Base-by-base conservation (phyloP, 92 coral and sea anemone species). In the Zoanthus sociatus region DNA sequence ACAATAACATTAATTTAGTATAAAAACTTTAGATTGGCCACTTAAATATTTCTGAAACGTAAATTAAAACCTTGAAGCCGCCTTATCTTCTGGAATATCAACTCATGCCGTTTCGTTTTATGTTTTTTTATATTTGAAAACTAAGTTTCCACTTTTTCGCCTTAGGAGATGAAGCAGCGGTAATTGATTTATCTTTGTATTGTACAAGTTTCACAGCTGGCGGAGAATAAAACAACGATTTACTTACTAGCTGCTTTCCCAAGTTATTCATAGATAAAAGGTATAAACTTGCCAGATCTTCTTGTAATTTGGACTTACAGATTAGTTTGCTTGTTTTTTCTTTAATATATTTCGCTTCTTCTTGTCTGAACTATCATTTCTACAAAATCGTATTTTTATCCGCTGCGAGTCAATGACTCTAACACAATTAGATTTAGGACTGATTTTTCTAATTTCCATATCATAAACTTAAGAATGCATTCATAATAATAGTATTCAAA, bases 381-480 rank as follows among this genome's bases (percentile, higher is more conserved):
- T 54, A 54, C 60, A 10, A 10, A 15, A 54, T 10, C 60, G 11
- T 54, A 54, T 54, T 54, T 54, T 15, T 10, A 54, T 54, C 13
- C n/a, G 66, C 66, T 58, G 66, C n/a, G 66, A 58, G 17, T 58
- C n/a, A 12, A 14, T 58, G 1, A 58, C 17, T 0, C 66, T 58
- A 3, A 58, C 17, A 12, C 17, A 58, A 63, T 63, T 63, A 17
- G 10, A 17, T 63, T 63, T n/a, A 9, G 18, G 30, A 63, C 5
- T 63, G 69, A 63, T 63, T 63, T 63, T 63, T 20, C n/a, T n/a
- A 63, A 63, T 63, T 63, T 63, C 69, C 69, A 63, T 63, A 63
- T 2, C 42, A 37, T 37, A 20, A 63, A 17, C 20, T 63, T 63
- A 0, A 37, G 42, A 0, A 63, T 63, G 30, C 20, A 18, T 63